A percentile compares a stretch with the other conserved stretches of the same genome.
Conservation (phyloP, 2,888 invertebrate species). For the Heliconius aoede region DNA sequence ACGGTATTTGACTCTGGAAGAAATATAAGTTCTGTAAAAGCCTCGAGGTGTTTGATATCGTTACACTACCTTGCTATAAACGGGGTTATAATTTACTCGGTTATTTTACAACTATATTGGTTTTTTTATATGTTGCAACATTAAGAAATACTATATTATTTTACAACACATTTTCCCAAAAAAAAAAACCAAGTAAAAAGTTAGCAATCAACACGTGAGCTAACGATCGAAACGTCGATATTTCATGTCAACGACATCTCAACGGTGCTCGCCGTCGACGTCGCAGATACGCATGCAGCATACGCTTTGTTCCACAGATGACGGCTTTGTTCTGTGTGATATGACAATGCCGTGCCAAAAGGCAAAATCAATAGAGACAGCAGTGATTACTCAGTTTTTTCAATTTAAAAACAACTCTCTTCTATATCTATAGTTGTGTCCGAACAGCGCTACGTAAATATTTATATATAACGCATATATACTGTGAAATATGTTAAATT, state of each 20-base stretch:
- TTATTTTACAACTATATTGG: too few species aligned
- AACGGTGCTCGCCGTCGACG: slow-evolving; percentile 1
- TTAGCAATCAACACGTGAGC: slow-evolving; percentile 15
- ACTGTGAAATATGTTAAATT: neutral
- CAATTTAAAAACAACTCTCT: neutral
- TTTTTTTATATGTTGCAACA: too few species aligned
- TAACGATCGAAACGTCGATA: slow-evolving; percentile 14
- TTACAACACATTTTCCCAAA: neutral
- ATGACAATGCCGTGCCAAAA: slow-evolving; percentile 17
- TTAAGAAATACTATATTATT: too few species aligned
- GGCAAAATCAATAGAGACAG: slow-evolving; percentile 15
- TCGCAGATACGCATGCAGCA: slow-evolving; percentile 11
- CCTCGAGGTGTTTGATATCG: too few species aligned
- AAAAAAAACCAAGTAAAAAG: neutral
- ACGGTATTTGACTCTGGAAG: too few species aligned
- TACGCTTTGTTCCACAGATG: slow-evolving; percentile 27
- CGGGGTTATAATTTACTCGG: too few species aligned
- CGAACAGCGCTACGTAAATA: too few species aligned
- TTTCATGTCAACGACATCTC: slow-evolving; percentile 26
- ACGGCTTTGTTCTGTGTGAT: slow-evolving; percentile 24
- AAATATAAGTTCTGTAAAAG: too few species aligned
- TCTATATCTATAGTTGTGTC: neutral
- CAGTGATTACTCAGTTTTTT: neutral
- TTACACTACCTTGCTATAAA: too few species aligned
- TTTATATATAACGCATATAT: neutral